These are phyloP conservation scores for Fistularia tabacaria DNA, from an alignment of 2,797 vertebrate species.

Conservation along the genomic window DNA sequence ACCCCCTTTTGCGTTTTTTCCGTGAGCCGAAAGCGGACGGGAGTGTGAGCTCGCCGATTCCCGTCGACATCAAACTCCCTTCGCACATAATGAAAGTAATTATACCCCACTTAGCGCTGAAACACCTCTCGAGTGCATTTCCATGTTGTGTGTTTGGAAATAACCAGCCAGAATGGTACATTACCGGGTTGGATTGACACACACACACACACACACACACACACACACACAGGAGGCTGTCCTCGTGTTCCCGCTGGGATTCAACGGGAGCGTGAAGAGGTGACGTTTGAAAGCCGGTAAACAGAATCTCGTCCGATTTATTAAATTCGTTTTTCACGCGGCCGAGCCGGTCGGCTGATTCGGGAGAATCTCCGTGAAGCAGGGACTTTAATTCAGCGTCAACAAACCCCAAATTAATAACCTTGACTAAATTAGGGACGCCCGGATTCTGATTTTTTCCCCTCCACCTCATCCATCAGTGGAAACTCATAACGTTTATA, in stretches of 20 bases:
- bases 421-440: constrained; percentile 33
- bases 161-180: constrained; percentile 31
- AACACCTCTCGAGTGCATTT: constrained; percentile 54
- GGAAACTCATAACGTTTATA: constrained; percentile 22
- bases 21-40: too few relatives aligned
- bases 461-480: constrained; percentile 16
- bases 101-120: constrained; percentile 54
- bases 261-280: too few relatives aligned
- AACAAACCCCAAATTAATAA: constrained; percentile 40
- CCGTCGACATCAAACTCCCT: constrained; percentile 46
- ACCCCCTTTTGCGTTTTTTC: too few relatives aligned
- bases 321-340: too few relatives aligned
- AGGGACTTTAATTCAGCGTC: constrained; percentile 30
- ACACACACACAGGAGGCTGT: too few relatives aligned
- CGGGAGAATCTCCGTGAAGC: constrained; percentile 16
- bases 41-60: constrained; percentile 20
- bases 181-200: too few relatives aligned
- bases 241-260: background rate
- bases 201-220: too few relatives aligned
- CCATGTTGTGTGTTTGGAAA: background rate
- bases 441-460: constrained; percentile 22
- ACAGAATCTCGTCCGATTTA: too few relatives aligned
- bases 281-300: too few relatives aligned
- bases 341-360: too few relatives aligned
- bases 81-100: constrained; percentile 62